A percentile compares a stretch with the other conserved stretches of the same genome.
Evolutionary conservation across 2,888 invertebrate species (phyloP).

Genomic region (Melipona bicolor): DNA sequence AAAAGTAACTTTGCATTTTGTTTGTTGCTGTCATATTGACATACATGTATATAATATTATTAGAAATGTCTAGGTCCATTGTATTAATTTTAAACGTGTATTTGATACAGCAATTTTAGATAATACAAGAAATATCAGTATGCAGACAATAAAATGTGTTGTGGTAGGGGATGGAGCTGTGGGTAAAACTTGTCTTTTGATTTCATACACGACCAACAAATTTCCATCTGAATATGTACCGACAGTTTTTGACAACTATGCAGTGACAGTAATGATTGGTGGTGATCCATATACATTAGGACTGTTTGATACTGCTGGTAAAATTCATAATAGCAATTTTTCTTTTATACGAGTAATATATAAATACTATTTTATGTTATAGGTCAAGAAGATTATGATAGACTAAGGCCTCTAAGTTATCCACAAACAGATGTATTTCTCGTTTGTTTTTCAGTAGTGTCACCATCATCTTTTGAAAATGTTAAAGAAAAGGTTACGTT

Average conservation of each 20-base stretch:
- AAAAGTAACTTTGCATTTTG: neutral
- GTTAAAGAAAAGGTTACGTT: conserved; percentile 96
- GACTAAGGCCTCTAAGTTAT: conserved; percentile 97
- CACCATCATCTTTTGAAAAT: conserved; percentile 99
- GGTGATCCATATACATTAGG: conserved; percentile 99
- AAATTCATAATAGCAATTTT: conserved; percentile 28
- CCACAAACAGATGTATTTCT: conserved; percentile 99
- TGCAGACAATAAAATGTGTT: conserved; percentile 99
- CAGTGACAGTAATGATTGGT: conserved; percentile 99
- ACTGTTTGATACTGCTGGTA: conserved; percentile 98
- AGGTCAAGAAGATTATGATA: conserved; percentile 99
- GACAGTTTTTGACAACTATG: conserved; percentile 98
- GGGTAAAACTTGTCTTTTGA: conserved; percentile 97
- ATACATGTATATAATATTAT: conserved; percentile 5
- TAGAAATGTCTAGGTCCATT: neutral
- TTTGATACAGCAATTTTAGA: conserved; percentile 45
- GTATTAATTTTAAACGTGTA: neutral
- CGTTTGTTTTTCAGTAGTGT: conserved; percentile 99
- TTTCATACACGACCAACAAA: conserved; percentile 96
- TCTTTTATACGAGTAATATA: neutral
- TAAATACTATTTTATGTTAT: conserved; percentile 68
- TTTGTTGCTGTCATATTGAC: neutral
- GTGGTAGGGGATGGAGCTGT: conserved; percentile 99
- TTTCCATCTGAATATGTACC: conserved; percentile 98
- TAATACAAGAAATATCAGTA: conserved; percentile 79